A percentile compares a stretch with the other conserved stretches of the same genome.
phyloP scores from a whole-genome alignment of 2,888 invertebrate genomes.

The Nomada goodeniana region DNA sequence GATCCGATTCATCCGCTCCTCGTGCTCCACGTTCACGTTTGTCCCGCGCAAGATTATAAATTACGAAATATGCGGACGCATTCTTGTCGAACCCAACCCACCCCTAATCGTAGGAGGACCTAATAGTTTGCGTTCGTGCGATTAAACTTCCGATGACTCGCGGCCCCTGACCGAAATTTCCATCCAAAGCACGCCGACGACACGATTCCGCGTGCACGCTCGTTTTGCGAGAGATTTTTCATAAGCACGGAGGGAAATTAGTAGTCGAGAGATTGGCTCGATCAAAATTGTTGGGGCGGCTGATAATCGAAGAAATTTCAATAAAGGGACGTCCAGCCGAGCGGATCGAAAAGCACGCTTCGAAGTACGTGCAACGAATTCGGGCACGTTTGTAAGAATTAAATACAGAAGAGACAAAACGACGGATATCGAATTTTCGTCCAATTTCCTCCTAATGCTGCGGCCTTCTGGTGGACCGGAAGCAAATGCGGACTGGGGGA shows the following conservation, averaged over 20 bases:
- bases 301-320: too few species aligned
- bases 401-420: slow-evolving; percentile 59
- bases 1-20: neutral
- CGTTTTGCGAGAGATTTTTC: neutral
- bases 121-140: too few species aligned
- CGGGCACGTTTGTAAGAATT: slow-evolving; percentile 31
- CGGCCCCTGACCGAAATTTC: too few species aligned
- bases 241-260: neutral
- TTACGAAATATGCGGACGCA: too few species aligned
- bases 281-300: too few species aligned
- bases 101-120: too few species aligned
- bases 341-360: neutral
- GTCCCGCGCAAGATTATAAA: neutral
- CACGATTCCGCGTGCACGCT: too few species aligned
- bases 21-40: too few species aligned
- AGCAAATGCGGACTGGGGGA: slow-evolving; percentile 47
- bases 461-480: slow-evolving; percentile 60
- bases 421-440: slow-evolving; percentile 73
- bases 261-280: too few species aligned
- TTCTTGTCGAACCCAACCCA: too few species aligned
- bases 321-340: neutral
- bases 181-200: too few species aligned
- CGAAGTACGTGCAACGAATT: slow-evolving; percentile 25
- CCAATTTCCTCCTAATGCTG: slow-evolving; percentile 78
- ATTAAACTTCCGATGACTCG: too few species aligned